These are phyloP conservation scores for Phocides pigmalion DNA, from an alignment of 1,140 invertebrate genomes.

Conservation along the genomic window DNA sequence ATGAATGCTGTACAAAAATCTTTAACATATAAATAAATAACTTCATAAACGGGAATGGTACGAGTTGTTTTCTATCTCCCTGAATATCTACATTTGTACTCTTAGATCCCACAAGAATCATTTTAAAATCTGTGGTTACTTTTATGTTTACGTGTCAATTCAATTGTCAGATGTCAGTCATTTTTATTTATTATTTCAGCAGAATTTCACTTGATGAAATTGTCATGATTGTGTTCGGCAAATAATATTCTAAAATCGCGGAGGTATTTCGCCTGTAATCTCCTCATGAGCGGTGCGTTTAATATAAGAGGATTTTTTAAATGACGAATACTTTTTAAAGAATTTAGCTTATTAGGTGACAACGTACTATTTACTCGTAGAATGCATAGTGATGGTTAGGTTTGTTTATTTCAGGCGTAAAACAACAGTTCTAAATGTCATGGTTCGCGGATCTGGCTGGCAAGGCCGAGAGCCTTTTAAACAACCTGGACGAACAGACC, in stretches of 20 bases:
- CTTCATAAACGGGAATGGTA: too few relatives aligned
- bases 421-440: conserved; percentile 85
- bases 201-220: conserved; percentile 4
- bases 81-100: too few relatives aligned
- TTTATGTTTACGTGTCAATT: conserved; percentile 48
- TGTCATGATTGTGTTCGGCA: conserved; percentile 27
- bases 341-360: too few relatives aligned
- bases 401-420: conserved; percentile 38
- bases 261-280: conserved; percentile 29
- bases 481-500: conserved; percentile 93
- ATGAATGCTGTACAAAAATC: too few relatives aligned
- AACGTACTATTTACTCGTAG: too few relatives aligned
- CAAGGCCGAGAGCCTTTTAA: conserved; percentile 93
- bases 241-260: conserved; percentile 17
- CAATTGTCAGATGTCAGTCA: conserved; percentile 25
- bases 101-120: too few relatives aligned
- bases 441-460: conserved; percentile 93
- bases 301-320: neutral
- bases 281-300: conserved; percentile 35
- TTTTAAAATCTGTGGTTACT: neutral
- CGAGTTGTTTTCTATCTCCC: too few relatives aligned
- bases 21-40: too few relatives aligned
- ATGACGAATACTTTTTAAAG: too few relatives aligned
- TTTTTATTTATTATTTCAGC: conserved; percentile 1
- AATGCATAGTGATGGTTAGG: conserved; percentile 1